These are phyloP conservation scores for Pseudopipra pipra DNA, from an alignment of 2,113 vertebrate genomes.

Conservation along the genomic window DNA sequence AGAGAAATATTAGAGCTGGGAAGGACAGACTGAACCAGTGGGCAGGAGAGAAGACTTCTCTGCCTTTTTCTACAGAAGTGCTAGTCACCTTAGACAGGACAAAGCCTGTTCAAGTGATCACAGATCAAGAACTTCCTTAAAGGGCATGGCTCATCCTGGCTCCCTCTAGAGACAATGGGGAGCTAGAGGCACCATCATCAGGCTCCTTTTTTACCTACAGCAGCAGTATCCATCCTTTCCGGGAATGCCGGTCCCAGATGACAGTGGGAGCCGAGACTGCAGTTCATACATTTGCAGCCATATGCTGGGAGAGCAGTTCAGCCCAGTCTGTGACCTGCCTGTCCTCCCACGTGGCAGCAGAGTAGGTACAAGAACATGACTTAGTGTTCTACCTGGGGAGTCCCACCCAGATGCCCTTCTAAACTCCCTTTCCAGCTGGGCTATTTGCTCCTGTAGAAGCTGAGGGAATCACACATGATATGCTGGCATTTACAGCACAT, in stretches of 20 bases:
- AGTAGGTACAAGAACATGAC: not conserved
- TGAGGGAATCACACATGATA: not conserved
- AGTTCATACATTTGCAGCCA: not conserved
- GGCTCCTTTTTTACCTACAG: not conserved
- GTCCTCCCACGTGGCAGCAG: accelerated
- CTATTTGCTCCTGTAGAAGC: not conserved
- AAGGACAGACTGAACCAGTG: not conserved
- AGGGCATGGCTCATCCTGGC: not conserved
- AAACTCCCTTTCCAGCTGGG: not conserved
- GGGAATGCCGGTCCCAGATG: not conserved
- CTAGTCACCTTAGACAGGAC: not conserved
- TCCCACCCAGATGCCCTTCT: not conserved
- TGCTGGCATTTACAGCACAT: not conserved
- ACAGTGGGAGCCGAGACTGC: not conserved
- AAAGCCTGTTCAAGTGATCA: not conserved
- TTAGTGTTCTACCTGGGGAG: accelerated
- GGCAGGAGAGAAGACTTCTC: not conserved
- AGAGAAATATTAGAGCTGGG: not conserved
- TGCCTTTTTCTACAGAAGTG: not conserved
- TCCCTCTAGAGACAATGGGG: not conserved
- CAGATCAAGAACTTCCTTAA: not conserved
- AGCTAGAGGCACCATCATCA: not conserved
- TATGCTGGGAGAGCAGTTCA: not conserved
- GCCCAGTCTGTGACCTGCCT: not conserved
- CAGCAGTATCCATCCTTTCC: not conserved